Evolutionary conservation across 2,888 invertebrate species (phyloP).

Genomic region (Labia minor): DNA sequence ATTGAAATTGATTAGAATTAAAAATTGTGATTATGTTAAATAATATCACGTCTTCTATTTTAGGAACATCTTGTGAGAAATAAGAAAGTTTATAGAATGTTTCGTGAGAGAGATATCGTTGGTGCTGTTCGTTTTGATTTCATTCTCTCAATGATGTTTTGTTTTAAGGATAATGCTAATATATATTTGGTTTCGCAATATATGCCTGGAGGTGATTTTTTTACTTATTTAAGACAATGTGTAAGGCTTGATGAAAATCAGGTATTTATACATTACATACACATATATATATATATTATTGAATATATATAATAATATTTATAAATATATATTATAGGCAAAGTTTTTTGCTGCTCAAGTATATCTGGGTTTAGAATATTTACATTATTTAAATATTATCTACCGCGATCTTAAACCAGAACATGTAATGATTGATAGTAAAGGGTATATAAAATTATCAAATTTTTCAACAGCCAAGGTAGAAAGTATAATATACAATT

Average conservation of each 20-base stretch:
- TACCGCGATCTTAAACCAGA: slow-evolving; percentile 25
- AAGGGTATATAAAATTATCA: slow-evolving; percentile 24
- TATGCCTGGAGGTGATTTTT: slow-evolving; percentile 25
- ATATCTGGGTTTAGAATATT: slow-evolving; percentile 22
- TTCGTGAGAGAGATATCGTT: background rate
- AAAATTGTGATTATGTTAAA: no score
- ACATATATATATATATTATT: background rate
- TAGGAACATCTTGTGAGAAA: background rate
- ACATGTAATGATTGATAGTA: slow-evolving; percentile 23
- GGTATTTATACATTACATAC: background rate
- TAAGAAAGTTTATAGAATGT: background rate
- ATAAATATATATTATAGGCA: slow-evolving; percentile 1
- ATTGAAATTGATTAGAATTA: no score
- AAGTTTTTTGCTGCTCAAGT: slow-evolving; percentile 25
- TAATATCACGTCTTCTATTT: no score
- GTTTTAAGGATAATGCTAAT: slow-evolving; percentile 23
- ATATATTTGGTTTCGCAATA: slow-evolving; percentile 23
- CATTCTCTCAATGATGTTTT: slow-evolving; percentile 20
- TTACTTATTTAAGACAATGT: slow-evolving; percentile 18
- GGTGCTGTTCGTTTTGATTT: slow-evolving; percentile 22
- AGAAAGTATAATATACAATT: background rate
- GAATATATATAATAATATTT: background rate
- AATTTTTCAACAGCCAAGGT: slow-evolving; percentile 18
- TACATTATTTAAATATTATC: slow-evolving; percentile 23
- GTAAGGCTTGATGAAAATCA: slow-evolving; percentile 23